Evolutionary conservation across 2,113 vertebrate species (phyloP).

Genomic region (Perognathus longimembris): DNA sequence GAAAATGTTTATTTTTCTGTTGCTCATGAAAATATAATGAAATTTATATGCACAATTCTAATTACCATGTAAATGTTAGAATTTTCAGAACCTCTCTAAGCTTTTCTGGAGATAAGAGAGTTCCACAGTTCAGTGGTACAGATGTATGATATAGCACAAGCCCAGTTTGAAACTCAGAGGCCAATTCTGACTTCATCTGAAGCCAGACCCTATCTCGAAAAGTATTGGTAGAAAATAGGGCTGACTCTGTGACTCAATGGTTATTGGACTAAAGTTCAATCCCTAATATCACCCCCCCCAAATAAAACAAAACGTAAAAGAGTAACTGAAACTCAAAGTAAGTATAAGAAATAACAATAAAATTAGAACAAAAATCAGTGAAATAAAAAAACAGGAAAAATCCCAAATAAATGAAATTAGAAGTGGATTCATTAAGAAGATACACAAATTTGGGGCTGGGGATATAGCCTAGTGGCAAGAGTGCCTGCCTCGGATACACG

Average conservation of each 20-base stretch:
- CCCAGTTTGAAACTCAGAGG: conserved; percentile 20
- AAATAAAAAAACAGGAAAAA: neutral
- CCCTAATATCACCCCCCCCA: too few relatives aligned
- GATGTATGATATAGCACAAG: conserved; percentile 19
- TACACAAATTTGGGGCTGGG: neutral
- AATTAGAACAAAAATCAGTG: neutral
- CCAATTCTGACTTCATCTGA: neutral
- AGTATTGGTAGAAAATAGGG: too few relatives aligned
- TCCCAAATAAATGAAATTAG: neutral
- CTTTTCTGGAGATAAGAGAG: neutral
- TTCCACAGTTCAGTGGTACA: neutral
- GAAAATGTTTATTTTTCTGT: conserved; percentile 29
- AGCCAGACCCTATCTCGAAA: too few relatives aligned
- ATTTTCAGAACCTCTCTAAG: neutral
- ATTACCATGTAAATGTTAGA: neutral
- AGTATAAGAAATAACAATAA: neutral
- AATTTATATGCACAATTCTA: conserved; percentile 14
- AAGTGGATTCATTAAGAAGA: neutral
- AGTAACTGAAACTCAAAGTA: neutral
- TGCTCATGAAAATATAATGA: conserved; percentile 14
- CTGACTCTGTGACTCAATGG: too few relatives aligned
- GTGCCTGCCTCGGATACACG: too few relatives aligned
- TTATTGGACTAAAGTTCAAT: too few relatives aligned
- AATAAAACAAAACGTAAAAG: neutral
- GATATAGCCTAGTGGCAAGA: too few relatives aligned